phyloP scores from a whole-genome alignment of 35 echinoderm and acorn worm genomes.

The Apostichopus californicus region DNA sequence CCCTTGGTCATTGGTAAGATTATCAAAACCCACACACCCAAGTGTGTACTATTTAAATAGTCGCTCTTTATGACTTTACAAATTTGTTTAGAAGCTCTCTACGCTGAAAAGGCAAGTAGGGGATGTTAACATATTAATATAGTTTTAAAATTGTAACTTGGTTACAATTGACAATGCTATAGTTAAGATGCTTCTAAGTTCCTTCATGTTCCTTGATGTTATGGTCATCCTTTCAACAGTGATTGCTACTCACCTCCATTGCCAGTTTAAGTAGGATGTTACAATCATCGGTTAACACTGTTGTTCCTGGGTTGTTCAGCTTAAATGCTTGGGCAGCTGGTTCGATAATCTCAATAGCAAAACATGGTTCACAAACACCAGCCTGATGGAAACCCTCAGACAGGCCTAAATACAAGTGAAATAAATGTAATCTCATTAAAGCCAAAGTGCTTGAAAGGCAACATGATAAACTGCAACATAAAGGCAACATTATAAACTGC shows the following conservation, averaged over 20 bases:
- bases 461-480: too few relatives aligned
- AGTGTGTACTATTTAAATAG: too few relatives aligned
- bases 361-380: conserved; percentile 81
- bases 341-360: conserved; percentile 92
- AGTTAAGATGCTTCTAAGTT: too few relatives aligned
- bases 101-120: too few relatives aligned
- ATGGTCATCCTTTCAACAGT: background rate
- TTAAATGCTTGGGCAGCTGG: conserved; percentile 90
- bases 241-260: conserved; percentile 74
- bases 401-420: conserved; percentile 50
- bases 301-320: conserved; percentile 91
- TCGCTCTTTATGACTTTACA: too few relatives aligned
- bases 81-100: too few relatives aligned
- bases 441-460: background rate
- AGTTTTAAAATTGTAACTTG: too few relatives aligned
- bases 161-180: too few relatives aligned
- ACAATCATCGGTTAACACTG: conserved; percentile 94
- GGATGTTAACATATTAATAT: too few relatives aligned
- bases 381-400: conserved; percentile 97
- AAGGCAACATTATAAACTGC: too few relatives aligned
- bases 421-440: background rate
- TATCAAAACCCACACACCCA: too few relatives aligned
- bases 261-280: conserved; percentile 70
- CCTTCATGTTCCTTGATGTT: background rate
- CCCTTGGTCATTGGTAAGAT: too few relatives aligned